Conservation (phyloP, 2,113 vertebrate genomes). For the Ctenomys sociabilis region DNA sequence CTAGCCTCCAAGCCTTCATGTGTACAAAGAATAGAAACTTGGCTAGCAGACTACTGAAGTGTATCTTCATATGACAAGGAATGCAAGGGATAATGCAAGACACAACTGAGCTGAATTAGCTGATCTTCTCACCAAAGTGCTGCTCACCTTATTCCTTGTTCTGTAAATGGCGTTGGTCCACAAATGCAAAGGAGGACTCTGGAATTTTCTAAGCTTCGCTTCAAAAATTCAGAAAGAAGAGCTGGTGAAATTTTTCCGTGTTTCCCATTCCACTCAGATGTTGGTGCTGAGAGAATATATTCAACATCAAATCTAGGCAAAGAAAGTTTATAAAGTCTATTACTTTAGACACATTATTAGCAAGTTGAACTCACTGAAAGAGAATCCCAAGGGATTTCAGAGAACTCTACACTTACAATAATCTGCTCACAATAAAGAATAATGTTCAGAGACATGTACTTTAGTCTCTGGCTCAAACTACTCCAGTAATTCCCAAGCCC, state of each 20-base stretch:
- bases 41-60: background rate
- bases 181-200: conserved; percentile 93
- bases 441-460: background rate
- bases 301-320: conserved; percentile 92
- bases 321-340: conserved; percentile 56
- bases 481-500: background rate
- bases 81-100: background rate
- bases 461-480: conserved; percentile 3
- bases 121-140: background rate
- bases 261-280: conserved; percentile 88
- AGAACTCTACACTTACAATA: background rate
- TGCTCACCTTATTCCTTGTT: conserved; percentile 91
- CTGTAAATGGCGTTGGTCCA: conserved; percentile 92
- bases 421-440: background rate
- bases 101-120: no score
- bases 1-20: background rate
- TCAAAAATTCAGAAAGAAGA: conserved; percentile 88
- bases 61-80: background rate
- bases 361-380: conserved; percentile 24
- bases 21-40: background rate
- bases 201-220: conserved; percentile 85
- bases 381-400: background rate
- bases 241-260: conserved; percentile 89
- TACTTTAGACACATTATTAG: conserved; percentile 16
- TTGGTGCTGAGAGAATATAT: conserved; percentile 92